Conservation (phyloP, 2,797 vertebrate species). For the Mastacembelus armatus region DNA sequence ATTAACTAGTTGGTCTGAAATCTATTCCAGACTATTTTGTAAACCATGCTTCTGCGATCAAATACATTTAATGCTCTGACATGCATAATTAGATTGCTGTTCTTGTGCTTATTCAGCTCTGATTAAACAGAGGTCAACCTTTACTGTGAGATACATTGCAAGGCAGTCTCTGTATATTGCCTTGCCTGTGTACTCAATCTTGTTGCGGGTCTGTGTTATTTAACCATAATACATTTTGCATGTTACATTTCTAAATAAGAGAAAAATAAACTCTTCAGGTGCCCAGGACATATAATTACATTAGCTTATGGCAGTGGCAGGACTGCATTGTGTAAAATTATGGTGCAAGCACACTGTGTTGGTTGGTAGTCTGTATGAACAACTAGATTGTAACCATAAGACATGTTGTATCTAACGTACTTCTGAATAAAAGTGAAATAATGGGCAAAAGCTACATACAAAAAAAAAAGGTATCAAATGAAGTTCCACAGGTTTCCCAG, state of each 20-base stretch:
- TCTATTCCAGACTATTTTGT: conserved; percentile 57
- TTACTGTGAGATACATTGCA: conserved; percentile 45
- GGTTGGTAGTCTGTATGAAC: conserved; percentile 6
- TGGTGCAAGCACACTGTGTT: conserved; percentile 8
- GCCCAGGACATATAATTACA: conserved; percentile 39
- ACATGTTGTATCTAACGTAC: neutral
- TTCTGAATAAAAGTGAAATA: conserved; percentile 14
- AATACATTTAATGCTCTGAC: conserved; percentile 58
- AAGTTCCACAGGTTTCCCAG: conserved; percentile 20
- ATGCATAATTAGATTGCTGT: conserved; percentile 50
- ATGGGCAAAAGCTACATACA: neutral
- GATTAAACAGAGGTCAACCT: conserved; percentile 37
- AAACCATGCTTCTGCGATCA: conserved; percentile 42
- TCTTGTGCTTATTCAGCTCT: conserved; percentile 58
- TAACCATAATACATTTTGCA: conserved; percentile 17
- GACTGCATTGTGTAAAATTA: conserved; percentile 22
- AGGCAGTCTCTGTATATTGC: conserved; percentile 25
- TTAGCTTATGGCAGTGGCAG: conserved; percentile 27
- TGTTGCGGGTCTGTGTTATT: conserved; percentile 17
- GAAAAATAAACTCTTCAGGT: conserved; percentile 19
- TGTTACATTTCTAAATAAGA: conserved; percentile 31
- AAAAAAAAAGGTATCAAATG: conserved; percentile 5
- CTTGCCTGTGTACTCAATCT: conserved; percentile 18
- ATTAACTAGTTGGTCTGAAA: conserved; percentile 41
- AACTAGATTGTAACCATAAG: conserved; percentile 11